Base-by-base conservation (phyloP, 1,140 invertebrate genomes). In the Bradysia coprophila region DNA sequence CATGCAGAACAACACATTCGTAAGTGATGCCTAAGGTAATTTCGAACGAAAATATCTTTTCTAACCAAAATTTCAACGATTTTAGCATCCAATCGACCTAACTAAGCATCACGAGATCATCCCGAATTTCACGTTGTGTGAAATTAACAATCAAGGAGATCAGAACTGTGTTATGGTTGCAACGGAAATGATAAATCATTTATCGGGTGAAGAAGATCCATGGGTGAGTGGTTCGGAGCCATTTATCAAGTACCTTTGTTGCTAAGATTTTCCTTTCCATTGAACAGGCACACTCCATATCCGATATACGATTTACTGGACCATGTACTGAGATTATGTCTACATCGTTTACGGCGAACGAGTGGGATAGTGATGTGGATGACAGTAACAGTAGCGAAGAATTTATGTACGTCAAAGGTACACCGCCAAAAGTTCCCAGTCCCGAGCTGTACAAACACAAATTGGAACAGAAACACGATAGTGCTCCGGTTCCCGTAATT, bases 141-240 rank as follows among this genome's bases (percentile, higher is more conserved):
- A n/a, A n/a, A n/a, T n/a, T n/a, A n/a, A n/a, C n/a, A n/a, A n/a
- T n/a, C n/a, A n/a, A n/a, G n/a, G n/a, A n/a, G n/a, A n/a, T n/a
- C n/a, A n/a, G 6, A 28, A 19, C 16, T 40, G 38, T 22, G 4
- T 41, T 6, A 9, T 41, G 13, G 40, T 41, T n/a, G 20, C 40
- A 8, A 24, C 23, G 9, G 40, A 41, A 5, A 28, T 41, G 6
- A 24, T 41, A 3, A 19, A 10, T 16, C 42, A 38, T 6, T 38
- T 43, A 21, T 43, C 42, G 19, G 42, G 42, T n/a, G 42, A 43
- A 38, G 42, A 43, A 43, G 42, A 43, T 38, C 42, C 42, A 10
- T 43, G 42, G 42, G 42, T 43, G 38, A 28, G 18, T 24, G 15
- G n/a, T 20, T 20, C 9, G 8, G n/a, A 40, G 21, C 19, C n/a